phyloP scores from a whole-genome alignment of 2,888 invertebrate genomes.

The Julus scandinavius region DNA sequence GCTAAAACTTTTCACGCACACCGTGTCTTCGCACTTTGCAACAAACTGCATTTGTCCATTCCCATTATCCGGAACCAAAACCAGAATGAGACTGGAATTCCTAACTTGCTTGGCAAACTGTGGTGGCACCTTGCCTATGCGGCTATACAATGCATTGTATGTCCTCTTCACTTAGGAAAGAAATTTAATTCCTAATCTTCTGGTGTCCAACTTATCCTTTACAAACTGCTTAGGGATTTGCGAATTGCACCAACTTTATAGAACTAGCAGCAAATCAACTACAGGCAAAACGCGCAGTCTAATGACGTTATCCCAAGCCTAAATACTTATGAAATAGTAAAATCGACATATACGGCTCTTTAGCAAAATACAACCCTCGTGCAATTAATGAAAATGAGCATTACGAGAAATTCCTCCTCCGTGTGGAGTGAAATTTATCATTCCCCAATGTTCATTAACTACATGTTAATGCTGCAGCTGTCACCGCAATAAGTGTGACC shows the following conservation, averaged over 20 bases:
- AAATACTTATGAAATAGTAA: background rate
- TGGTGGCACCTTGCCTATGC: background rate
- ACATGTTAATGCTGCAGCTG: constrained; percentile 13
- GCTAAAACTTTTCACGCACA: constrained; percentile 1
- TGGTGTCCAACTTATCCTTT: background rate
- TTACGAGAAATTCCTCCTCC: constrained; percentile 13
- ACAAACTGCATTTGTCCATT: constrained; percentile 38
- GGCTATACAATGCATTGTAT: background rate
- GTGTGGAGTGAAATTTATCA: background rate
- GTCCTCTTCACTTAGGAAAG: background rate
- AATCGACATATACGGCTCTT: background rate
- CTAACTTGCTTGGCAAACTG: background rate
- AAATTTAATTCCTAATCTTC: constrained; percentile 34
- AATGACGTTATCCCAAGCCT: background rate
- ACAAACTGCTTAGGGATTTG: constrained; percentile 23
- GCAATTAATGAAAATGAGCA: constrained; percentile 29
- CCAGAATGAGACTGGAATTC: constrained; percentile 15
- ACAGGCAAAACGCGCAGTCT: background rate
- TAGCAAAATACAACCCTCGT: constrained; percentile 5
- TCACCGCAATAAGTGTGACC: constrained; percentile 34
- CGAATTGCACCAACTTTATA: background rate
- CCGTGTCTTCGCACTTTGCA: constrained; percentile 12
- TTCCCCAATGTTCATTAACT: background rate
- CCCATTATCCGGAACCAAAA: constrained; percentile 22
- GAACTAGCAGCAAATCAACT: background rate